Evolutionary conservation across 2,888 invertebrate species (phyloP).

Genomic region (Drosophila trichaetosa): DNA sequence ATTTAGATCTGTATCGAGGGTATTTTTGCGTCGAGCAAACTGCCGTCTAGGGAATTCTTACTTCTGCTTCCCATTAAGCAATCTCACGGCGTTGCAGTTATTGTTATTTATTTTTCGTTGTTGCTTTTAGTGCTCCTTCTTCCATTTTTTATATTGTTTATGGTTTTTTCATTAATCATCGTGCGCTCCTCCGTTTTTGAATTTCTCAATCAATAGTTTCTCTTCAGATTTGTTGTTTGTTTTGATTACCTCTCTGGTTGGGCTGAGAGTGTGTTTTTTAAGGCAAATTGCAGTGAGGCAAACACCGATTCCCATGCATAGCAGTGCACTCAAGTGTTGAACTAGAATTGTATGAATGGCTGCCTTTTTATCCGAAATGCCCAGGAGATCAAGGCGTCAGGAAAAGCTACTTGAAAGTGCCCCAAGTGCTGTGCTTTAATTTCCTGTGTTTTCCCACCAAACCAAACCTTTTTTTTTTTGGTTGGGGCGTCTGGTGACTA

Average conservation of each 20-base stretch:
- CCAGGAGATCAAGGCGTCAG: neutral
- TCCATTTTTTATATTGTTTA: conserved; percentile 18
- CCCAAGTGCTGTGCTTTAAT: conserved; percentile 13
- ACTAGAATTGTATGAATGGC: neutral
- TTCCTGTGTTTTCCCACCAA: conserved; percentile 29
- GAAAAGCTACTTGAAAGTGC: conserved; percentile 21
- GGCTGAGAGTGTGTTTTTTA: conserved; percentile 30
- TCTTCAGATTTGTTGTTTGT: conserved; percentile 30
- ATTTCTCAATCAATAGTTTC: conserved; percentile 57
- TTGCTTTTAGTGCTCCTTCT: conserved; percentile 36
- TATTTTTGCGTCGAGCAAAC: neutral
- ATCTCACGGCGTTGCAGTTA: conserved; percentile 30
- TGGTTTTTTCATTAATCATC: conserved; percentile 70
- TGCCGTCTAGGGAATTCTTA: neutral
- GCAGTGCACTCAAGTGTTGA: conserved; percentile 39
- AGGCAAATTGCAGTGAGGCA: conserved; percentile 39
- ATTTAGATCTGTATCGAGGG: conserved; percentile 5
- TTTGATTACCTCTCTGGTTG: conserved; percentile 40
- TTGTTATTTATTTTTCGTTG: conserved; percentile 57
- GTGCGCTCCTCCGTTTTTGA: conserved; percentile 35
- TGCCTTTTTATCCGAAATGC: conserved; percentile 2
- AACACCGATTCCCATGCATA: conserved; percentile 23
- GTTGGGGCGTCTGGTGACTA: conserved; percentile 39
- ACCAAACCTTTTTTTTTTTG: neutral
- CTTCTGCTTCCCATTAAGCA: conserved; percentile 47